phyloP scores from a whole-genome alignment of 2,888 invertebrate species.

The Andrena camellia region DNA sequence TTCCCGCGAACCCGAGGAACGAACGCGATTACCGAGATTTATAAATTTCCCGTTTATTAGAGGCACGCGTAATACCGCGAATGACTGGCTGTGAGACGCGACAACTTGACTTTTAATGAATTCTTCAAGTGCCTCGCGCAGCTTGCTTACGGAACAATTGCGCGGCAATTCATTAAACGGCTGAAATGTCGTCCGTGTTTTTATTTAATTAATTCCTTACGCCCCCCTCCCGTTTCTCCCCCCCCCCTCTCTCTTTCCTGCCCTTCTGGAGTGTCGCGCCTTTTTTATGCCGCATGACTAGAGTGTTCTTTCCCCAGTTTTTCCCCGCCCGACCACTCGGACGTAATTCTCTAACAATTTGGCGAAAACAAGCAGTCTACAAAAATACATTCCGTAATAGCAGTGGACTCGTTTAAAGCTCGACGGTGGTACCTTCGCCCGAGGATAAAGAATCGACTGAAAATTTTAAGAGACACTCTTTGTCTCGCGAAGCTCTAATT shows the following conservation, averaged over 20 bases:
- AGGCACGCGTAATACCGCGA: slow-evolving; percentile 14
- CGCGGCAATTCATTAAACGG: slow-evolving; percentile 60
- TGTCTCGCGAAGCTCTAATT: slow-evolving; percentile 18
- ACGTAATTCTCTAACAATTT: slow-evolving; percentile 52
- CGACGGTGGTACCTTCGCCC: slow-evolving; percentile 11
- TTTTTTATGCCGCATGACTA: slow-evolving; percentile 41
- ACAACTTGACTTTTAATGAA: slow-evolving; percentile 49
- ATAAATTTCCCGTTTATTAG: slow-evolving; percentile 49
- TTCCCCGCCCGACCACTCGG: slow-evolving; percentile 24
- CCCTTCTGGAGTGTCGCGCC: slow-evolving; percentile 28
- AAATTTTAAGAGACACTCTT: neutral
- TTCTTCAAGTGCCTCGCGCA: slow-evolving; percentile 44
- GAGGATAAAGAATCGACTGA: neutral
- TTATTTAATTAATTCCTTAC: slow-evolving; percentile 58
- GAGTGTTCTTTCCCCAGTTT: slow-evolving; percentile 38
- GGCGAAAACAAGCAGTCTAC: slow-evolving; percentile 48
- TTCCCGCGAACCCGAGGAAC: neutral
- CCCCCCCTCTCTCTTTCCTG: neutral
- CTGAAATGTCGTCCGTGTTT: slow-evolving; percentile 51
- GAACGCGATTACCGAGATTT: slow-evolving; percentile 34
- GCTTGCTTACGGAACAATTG: slow-evolving; percentile 48
- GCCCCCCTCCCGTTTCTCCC: neutral
- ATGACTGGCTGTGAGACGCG: slow-evolving; percentile 20
- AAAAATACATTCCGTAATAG: slow-evolving; percentile 51
- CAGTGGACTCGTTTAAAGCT: slow-evolving; percentile 29